Evolutionary conservation across 2,888 invertebrate genomes (phyloP).

Genomic region (Therioaphis trifolii): DNA sequence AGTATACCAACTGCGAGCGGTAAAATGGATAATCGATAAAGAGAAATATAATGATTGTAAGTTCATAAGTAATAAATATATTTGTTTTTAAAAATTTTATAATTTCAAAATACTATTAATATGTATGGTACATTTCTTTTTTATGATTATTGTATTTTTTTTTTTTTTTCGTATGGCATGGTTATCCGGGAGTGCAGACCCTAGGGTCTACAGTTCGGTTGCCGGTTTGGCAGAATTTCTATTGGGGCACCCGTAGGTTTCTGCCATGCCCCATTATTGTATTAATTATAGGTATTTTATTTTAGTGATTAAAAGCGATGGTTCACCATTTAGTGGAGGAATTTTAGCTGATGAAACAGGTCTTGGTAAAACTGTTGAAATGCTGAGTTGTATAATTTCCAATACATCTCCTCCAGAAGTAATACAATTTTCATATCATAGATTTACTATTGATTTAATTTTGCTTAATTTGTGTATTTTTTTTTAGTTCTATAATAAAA

Average conservation of each 20-base stretch:
- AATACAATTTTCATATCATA: background rate
- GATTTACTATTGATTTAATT: background rate
- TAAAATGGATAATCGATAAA: constrained; percentile 77
- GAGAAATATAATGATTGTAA: constrained; percentile 69
- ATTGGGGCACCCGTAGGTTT: no score
- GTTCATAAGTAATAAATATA: background rate
- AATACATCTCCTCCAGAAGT: constrained; percentile 49
- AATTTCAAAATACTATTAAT: background rate
- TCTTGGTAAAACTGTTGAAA: constrained; percentile 91
- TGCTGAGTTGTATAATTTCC: constrained; percentile 76
- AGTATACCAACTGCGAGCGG: constrained; percentile 76
- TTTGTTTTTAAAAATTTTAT: background rate
- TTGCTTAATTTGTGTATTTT: background rate
- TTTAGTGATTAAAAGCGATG: constrained; percentile 87
- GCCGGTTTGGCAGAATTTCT: no score
- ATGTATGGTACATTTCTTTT: no score
- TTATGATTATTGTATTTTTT: no score
- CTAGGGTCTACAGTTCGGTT: no score
- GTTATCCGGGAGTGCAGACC: no score
- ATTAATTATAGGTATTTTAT: background rate
- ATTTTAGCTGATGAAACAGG: constrained; percentile 99
- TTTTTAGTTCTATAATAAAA: constrained; percentile 36
- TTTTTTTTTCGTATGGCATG: no score
- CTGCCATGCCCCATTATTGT: no score
- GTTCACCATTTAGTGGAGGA: constrained; percentile 88